Evolutionary conservation across 2,113 vertebrate species (phyloP).

Genomic region (Aegithalos caudatus): DNA sequence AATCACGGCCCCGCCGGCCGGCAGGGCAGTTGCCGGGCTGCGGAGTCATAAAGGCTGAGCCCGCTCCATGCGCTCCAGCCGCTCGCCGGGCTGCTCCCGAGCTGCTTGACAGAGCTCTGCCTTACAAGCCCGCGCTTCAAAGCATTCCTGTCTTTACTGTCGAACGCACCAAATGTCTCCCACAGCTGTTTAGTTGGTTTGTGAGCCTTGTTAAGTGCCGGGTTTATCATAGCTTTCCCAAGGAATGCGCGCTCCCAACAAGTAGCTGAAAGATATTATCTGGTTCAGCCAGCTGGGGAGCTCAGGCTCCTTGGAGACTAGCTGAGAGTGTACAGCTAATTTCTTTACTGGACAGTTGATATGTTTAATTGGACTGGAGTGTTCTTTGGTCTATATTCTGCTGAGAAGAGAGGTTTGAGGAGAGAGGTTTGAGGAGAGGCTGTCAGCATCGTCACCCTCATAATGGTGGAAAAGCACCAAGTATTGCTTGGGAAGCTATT

Average conservation of each 20-base stretch:
- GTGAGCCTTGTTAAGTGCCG: slow-evolving; percentile 42
- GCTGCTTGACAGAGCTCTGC: slow-evolving; percentile 1
- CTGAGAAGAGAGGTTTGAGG: neutral
- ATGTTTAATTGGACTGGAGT: neutral
- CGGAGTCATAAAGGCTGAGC: neutral
- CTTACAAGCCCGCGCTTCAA: slow-evolving; percentile 33
- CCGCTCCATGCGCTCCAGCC: neutral
- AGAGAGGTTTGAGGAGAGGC: neutral
- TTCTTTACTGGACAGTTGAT: neutral
- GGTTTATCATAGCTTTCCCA: slow-evolving; percentile 31
- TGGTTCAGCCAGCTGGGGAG: neutral
- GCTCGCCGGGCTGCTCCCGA: neutral
- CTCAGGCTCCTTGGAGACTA: neutral
- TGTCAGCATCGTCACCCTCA: accelerated
- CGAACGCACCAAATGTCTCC: slow-evolving; percentile 42
- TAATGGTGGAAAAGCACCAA: neutral
- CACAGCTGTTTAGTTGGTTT: slow-evolving; percentile 59
- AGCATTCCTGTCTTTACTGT: slow-evolving; percentile 67
- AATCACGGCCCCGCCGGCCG: neutral
- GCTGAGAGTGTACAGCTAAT: neutral
- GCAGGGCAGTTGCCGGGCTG: neutral
- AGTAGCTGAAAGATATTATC: slow-evolving; percentile 50
- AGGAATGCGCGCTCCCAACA: slow-evolving; percentile 8
- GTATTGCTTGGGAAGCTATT: neutral
- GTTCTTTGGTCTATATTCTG: neutral